Evolutionary conservation across 2,797 vertebrate species (phyloP), one percentile per base, ranked within the genome.

Genomic region (Epinephelus malabaricus): DNA sequence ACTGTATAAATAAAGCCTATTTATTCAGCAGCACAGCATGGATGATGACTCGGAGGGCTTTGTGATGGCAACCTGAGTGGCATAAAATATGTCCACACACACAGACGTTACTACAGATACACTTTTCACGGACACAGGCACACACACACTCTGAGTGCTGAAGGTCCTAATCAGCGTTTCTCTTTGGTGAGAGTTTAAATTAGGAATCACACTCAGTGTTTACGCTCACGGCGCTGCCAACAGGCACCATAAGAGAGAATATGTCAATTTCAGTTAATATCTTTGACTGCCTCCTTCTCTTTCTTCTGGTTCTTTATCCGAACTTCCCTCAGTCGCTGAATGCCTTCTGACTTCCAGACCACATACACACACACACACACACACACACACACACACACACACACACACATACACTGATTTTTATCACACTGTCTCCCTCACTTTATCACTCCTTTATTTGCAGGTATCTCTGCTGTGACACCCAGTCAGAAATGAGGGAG

Each of bases 391-490:
- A 18, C 23, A 23, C 23, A 23, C 23, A 23, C 23, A 21, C 21
- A 21, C 21, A 21, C 21, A 21, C 21, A 21, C n/a, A n/a, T n/a
- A n/a, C n/a, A n/a, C n/a, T 14, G 43, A 51, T 74, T 72, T 65
- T 68, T 66, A 67, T 76, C 63, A 25, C 21, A 4, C 46, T n/a
- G 15, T 68, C 69, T 77, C 60, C 8, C 30, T 83, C 17, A 72
- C n/a, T 76, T 77, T 66, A 70, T 83, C 62, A 3, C 4, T 69
- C 58, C 38, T 81, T 58, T 86, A 34, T 88, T 77, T 80, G 2
- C 90, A 99, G 98, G 97, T 99, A 98, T 91, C 94, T 99, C 34
- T 98, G 97, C 93, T 98, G 97, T 83, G 97, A 98, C 59, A 96
- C 95, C 0, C 95, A 96, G 92, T 87, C 93, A 0, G 98, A 99